Evolutionary conservation across 2,797 vertebrate species (phyloP), one percentile per base, ranked within the genome.

Genomic region (Lepilemur ruficaudatus): DNA sequence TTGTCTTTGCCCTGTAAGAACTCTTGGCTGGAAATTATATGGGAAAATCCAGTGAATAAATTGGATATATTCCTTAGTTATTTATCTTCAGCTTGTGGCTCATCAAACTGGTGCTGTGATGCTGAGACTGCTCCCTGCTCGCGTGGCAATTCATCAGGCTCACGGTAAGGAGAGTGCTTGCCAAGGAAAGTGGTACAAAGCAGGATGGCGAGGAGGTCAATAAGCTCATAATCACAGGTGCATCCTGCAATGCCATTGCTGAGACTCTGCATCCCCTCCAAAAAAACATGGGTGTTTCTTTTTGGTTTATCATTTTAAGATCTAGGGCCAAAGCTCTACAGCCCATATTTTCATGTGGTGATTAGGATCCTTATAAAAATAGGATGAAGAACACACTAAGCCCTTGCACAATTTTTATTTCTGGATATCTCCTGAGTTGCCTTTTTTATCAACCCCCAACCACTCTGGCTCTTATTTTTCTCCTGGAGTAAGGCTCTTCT

Each of bases 21-120:
- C 84, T 72, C 83, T 93, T 96, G 75, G 59, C 48, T 82, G 20
- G 80, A 91, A 89, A 22, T 78, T 78, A 76, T 48, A 70, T 57
- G 46, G 82, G 78, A 88, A 96, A 91, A 93, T 67, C 38, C 63
- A 94, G 57, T 61, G 22, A 93, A 95, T 95, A 94, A 96, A 97
- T 89, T 93, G 89, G 14, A 92, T 92, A 28, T 75, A 65, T 90
- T 96, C 69, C 61, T 28, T 89, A 70, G 78, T 90, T 90, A 96
- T 94, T 96, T 93, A 91, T 97, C 95, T 93, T 97, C 23, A 91
- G 57, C 22, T 23, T 73, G 72, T 76, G 59, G 63, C 78, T 90
- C 70, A 94, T 89, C 89, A 92, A 18, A 38, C 10, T 10, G 25
- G 65, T 67, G 57, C 23, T 79, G 28, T 50, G 59, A 32, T 81